phyloP scores from a whole-genome alignment of 1,140 invertebrate species.

The Apocrypta bakeri region DNA sequence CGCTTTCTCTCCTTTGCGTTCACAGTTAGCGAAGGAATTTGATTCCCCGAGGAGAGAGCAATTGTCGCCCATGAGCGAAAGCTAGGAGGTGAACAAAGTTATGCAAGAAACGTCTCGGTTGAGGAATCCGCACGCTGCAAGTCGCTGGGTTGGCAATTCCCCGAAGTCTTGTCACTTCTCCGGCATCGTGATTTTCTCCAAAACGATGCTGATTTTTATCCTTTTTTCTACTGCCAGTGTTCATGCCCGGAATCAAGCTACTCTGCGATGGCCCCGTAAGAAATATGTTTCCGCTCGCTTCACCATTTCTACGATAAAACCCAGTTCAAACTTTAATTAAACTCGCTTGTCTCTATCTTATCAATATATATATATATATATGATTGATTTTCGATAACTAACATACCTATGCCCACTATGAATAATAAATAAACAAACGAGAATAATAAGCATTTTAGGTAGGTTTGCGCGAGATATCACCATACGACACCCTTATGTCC shows the following conservation, averaged over 20 bases:
- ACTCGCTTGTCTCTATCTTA: conserved; percentile 1
- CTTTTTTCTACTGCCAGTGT: too few species aligned
- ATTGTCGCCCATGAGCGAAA: conserved; percentile 34
- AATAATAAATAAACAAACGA: too few species aligned
- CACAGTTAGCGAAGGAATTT: conserved; percentile 44
- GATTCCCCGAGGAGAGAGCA: conserved; percentile 40
- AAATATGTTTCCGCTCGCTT: not conserved
- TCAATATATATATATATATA: too few species aligned
- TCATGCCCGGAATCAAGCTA: too few species aligned
- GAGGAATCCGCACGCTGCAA: conserved; percentile 27
- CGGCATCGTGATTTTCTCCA: conserved; percentile 12
- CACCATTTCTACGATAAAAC: not conserved
- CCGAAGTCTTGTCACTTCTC: conserved; percentile 34
- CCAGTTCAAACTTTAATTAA: conserved; percentile 37
- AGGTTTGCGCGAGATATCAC: too few species aligned
- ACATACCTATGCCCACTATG: too few species aligned
- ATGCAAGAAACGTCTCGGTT: conserved; percentile 42
- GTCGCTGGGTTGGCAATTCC: conserved; percentile 1
- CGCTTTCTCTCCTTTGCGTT: not conserved
- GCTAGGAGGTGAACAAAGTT: conserved; percentile 38
- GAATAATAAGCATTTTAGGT: too few species aligned
- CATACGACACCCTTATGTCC: too few species aligned
- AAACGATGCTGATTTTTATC: conserved; percentile 17
- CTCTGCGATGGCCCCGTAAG: too few species aligned
- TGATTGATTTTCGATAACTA: too few species aligned